These are phyloP conservation scores for Pomacea maculata DNA, from an alignment of 1,140 invertebrate species.

Conservation along the genomic window DNA sequence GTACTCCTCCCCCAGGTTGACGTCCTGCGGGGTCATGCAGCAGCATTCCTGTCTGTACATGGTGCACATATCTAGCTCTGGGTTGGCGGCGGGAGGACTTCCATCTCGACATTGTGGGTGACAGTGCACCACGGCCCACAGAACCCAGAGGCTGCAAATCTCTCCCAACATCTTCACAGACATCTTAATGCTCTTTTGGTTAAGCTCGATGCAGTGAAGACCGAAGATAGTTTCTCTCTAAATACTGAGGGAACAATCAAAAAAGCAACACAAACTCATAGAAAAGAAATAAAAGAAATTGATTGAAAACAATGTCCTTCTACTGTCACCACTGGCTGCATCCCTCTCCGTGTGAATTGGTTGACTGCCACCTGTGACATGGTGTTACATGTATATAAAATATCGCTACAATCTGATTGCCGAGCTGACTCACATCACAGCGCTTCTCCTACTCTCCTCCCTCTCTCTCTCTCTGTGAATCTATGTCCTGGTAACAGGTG, in stretches of 20 bases:
- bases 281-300: too few relatives aligned
- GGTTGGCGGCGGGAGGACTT: slow-evolving; percentile 48
- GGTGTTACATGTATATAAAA: too few relatives aligned
- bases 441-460: neutral
- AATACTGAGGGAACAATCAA: neutral
- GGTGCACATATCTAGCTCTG: slow-evolving; percentile 48
- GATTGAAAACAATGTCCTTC: too few relatives aligned
- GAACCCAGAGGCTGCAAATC: neutral
- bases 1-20: neutral
- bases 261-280: neutral
- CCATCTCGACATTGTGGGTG: slow-evolving; percentile 62
- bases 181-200: neutral
- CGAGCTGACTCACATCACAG: neutral
- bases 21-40: slow-evolving; percentile 5
- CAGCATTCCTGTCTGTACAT: slow-evolving; percentile 48
- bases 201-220: neutral
- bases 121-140: neutral
- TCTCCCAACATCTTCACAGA: neutral
- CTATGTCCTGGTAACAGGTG: too few relatives aligned
- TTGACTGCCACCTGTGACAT: too few relatives aligned
- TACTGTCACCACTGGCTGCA: too few relatives aligned
- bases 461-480: neutral
- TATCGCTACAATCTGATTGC: too few relatives aligned
- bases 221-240: neutral
- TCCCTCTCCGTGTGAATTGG: too few relatives aligned